Evolutionary conservation across 2,797 vertebrate species (phyloP).

Genomic region (Lophius americanus): DNA sequence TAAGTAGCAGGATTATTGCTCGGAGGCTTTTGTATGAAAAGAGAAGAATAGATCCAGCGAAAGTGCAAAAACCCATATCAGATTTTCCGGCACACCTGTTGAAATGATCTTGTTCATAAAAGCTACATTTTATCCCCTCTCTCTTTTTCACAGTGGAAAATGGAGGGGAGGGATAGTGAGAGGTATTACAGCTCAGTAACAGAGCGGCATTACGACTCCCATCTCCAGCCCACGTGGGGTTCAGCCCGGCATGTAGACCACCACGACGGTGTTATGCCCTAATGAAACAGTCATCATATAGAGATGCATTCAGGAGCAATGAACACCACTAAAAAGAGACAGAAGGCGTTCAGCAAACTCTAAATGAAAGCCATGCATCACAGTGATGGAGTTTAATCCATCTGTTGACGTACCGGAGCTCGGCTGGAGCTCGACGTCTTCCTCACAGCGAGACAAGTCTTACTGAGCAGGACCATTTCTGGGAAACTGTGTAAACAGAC

Average conservation of each 20-base stretch:
- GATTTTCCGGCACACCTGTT: slow-evolving; percentile 39
- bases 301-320: slow-evolving; percentile 68
- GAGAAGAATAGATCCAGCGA: slow-evolving; percentile 28
- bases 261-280: slow-evolving; percentile 49
- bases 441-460: slow-evolving; percentile 20
- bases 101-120: slow-evolving; percentile 25
- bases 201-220: slow-evolving; percentile 43
- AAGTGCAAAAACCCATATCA: slow-evolving; percentile 3
- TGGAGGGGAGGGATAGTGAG: slow-evolving; percentile 34
- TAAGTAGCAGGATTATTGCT: slow-evolving; percentile 28
- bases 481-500: slow-evolving; percentile 3
- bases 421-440: slow-evolving; percentile 54
- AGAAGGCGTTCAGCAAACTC: slow-evolving; percentile 61
- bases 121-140: slow-evolving; percentile 43
- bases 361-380: slow-evolving; percentile 74
- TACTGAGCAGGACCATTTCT: slow-evolving; percentile 12
- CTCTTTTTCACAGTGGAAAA: slow-evolving; percentile 45
- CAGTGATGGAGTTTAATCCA: slow-evolving; percentile 65
- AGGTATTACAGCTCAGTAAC: slow-evolving; percentile 67
- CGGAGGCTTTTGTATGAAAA: slow-evolving; percentile 32
- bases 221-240: slow-evolving; percentile 55
- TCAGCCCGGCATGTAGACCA: slow-evolving; percentile 54
- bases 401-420: slow-evolving; percentile 66
- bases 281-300: slow-evolving; percentile 70
- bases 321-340: slow-evolving; percentile 68